Percentiles rank a stretch among this genome's conserved stretches.
phyloP scores from a whole-genome alignment of 2,113 vertebrate species.

The Equus quagga region DNA sequence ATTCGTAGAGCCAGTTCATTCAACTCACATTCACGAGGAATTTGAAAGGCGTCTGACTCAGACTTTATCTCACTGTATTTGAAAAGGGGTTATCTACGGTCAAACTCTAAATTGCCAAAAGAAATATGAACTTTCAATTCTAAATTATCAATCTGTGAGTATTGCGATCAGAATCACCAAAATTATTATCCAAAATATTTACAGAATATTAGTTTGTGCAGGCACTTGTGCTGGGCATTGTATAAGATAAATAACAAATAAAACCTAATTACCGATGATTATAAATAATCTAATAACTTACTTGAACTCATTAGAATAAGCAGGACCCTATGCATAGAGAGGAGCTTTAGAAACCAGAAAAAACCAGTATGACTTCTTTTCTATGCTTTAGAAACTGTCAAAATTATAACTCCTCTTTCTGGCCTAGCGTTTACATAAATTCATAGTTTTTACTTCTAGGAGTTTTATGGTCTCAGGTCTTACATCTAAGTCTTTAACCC shows the following conservation, averaged over 20 bases:
- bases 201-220: background rate
- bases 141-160: background rate
- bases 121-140: background rate
- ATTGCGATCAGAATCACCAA: background rate
- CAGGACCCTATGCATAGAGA: background rate
- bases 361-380: background rate
- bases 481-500: no score
- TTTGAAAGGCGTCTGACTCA: background rate
- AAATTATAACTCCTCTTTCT: slow-evolving; percentile 1
- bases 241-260: background rate
- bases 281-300: background rate
- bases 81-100: background rate
- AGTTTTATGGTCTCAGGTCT: no score
- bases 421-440: background rate
- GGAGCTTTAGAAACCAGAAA: background rate
- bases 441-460: background rate
- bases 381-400: background rate
- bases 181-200: background rate
- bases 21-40: background rate
- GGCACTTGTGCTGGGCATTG: background rate
- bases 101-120: background rate
- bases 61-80: background rate
- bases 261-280: background rate
- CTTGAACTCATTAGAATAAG: background rate
- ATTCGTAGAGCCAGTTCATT: background rate